These are phyloP conservation scores for Dermochelys coriacea DNA, from an alignment of 2,797 vertebrate genomes.

Conservation along the genomic window DNA sequence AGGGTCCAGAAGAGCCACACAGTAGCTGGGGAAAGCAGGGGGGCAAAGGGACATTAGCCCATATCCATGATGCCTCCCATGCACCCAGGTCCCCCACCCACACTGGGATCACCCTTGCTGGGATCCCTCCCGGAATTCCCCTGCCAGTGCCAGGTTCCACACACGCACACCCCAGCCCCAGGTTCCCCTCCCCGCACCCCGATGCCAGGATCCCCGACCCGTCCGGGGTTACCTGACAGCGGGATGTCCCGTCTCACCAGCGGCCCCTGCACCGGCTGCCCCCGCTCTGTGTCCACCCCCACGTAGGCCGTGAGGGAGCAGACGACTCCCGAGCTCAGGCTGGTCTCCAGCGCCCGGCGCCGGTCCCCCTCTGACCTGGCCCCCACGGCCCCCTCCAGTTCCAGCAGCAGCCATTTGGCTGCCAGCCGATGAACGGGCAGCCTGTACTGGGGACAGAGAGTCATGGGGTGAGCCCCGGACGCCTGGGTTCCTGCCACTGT, in stretches of 20 bases:
- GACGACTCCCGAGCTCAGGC: conserved; percentile 85
- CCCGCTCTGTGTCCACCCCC: conserved; percentile 73
- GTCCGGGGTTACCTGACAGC: accelerated
- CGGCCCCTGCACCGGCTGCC: conserved; percentile 73
- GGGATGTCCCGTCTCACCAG: conserved; percentile 58
- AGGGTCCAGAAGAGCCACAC: no score
- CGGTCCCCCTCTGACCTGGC: conserved; percentile 16
- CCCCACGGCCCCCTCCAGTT: conserved; percentile 72
- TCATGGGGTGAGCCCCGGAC: accelerated
- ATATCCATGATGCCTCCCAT: no score
- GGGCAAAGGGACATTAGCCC: no score
- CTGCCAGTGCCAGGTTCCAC: no score
- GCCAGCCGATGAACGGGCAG: conserved; percentile 82
- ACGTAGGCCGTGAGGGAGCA: conserved; percentile 85
- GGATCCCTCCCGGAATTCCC: no score
- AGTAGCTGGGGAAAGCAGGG: no score
- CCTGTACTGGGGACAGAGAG: conserved; percentile 43
- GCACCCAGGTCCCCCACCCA: no score
- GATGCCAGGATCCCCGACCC: neutral
- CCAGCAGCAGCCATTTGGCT: conserved; percentile 80
- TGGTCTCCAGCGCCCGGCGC: conserved; percentile 80
- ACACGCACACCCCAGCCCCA: no score
- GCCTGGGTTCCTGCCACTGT: neutral
- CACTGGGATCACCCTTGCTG: no score
- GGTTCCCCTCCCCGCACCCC: no score